Conservation (phyloP, 2,797 vertebrate genomes). For the Tinamus major region DNA sequence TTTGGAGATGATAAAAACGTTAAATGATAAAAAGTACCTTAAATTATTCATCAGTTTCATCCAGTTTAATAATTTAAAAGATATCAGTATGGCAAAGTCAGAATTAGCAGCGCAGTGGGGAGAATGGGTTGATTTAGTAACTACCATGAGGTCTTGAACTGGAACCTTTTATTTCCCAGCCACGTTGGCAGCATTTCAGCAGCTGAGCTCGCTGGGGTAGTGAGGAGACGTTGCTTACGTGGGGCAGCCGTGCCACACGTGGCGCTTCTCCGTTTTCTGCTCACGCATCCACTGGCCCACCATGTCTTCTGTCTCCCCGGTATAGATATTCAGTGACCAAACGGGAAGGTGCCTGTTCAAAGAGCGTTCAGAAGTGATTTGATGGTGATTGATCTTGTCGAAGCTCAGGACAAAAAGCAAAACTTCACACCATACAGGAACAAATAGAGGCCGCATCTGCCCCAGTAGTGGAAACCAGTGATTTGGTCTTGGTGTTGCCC, state of each 20-base stretch:
- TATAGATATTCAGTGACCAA: neutral
- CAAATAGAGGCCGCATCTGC: neutral
- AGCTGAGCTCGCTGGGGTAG: neutral
- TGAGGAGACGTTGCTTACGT: neutral
- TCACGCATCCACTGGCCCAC: accelerated
- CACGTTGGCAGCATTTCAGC: neutral
- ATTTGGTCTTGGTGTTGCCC: neutral
- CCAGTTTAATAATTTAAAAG: neutral
- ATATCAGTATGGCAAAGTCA: neutral
- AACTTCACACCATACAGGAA: neutral
- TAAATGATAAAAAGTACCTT: neutral
- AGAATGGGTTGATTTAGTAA: neutral
- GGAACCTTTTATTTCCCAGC: neutral
- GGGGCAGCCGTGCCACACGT: accelerated
- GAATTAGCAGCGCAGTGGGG: neutral
- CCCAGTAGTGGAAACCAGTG: neutral
- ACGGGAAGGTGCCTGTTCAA: neutral
- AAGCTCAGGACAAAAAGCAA: neutral
- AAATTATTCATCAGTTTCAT: neutral
- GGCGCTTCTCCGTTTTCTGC: neutral
- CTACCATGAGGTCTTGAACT: neutral
- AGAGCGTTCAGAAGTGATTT: neutral
- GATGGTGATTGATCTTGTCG: neutral
- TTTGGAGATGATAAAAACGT: neutral
- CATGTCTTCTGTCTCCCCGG: neutral